Percentiles rank a stretch among this genome's conserved stretches.
These are phyloP conservation scores for Seira ritae DNA, from an alignment of 2,888 invertebrate genomes.

Conservation along the genomic window DNA sequence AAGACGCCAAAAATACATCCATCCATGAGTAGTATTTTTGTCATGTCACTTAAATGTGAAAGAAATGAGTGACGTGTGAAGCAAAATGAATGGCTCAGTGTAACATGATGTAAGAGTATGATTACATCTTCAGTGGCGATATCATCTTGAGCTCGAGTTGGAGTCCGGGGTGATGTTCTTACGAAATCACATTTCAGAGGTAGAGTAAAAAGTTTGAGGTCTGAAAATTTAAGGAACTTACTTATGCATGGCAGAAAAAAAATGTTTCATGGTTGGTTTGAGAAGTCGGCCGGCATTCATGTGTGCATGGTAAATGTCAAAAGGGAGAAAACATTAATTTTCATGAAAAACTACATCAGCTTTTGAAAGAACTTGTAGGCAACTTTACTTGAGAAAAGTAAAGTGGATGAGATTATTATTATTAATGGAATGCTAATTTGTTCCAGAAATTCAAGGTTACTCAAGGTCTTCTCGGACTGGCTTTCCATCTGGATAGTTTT, in stretches of 20 bases:
- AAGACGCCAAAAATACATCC: not conserved
- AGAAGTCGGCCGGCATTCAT: not conserved
- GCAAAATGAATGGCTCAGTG: not conserved
- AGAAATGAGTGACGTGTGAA: not conserved
- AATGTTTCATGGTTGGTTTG: no score
- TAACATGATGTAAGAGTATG: no score
- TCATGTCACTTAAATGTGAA: not conserved
- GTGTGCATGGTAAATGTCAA: not conserved
- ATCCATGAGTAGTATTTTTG: not conserved
- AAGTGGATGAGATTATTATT: constrained; percentile 11
- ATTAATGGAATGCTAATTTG: constrained; percentile 11
- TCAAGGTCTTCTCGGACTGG: not conserved
- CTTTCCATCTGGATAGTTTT: constrained; percentile 4
- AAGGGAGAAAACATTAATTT: constrained; percentile 2
- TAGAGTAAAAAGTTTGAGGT: not conserved
- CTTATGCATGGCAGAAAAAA: not conserved
- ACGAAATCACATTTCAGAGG: not conserved
- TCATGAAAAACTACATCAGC: not conserved
- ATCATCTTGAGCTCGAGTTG: no score
- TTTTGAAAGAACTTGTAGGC: not conserved
- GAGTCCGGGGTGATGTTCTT: no score
- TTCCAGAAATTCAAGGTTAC: constrained; percentile 7
- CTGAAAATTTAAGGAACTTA: not conserved
- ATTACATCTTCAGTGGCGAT: no score
- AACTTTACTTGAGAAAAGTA: not conserved